phyloP scores from a whole-genome alignment of 2,113 vertebrate genomes.

The Gallinago paraguaiae region DNA sequence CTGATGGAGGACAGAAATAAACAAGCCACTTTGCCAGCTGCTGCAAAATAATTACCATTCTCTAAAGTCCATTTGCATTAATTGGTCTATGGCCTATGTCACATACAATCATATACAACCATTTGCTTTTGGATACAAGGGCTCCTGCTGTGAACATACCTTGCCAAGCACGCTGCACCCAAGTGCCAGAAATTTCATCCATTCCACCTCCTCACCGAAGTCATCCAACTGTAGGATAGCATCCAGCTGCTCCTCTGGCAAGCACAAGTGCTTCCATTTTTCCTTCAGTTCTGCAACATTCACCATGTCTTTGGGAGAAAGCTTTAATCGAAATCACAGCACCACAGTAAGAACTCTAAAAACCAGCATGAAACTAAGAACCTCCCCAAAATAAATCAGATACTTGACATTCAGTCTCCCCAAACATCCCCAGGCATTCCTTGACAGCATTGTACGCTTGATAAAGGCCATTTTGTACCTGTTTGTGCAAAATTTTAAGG shows the following conservation, averaged over 20 bases:
- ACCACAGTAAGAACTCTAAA: neutral
- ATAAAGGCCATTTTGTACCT: constrained; percentile 71
- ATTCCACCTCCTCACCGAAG: constrained; percentile 73
- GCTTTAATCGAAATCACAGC: constrained; percentile 29
- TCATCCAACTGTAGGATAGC: constrained; percentile 76
- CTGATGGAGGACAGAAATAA: neutral
- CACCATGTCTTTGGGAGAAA: constrained; percentile 65
- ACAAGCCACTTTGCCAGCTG: neutral
- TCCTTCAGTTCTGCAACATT: constrained; percentile 69
- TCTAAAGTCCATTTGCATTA: neutral
- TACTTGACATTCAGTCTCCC: neutral
- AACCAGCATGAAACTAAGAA: neutral
- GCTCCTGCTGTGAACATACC: constrained; percentile 72
- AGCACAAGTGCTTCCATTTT: constrained; percentile 83
- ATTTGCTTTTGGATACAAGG: rapidly evolving
- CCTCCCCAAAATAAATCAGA: neutral
- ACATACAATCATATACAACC: rapidly evolving
- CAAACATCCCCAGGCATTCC: neutral
- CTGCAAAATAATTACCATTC: neutral
- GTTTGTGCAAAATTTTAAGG: constrained; percentile 87
- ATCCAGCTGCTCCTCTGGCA: constrained; percentile 80
- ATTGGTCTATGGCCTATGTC: neutral
- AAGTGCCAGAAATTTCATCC: constrained; percentile 88
- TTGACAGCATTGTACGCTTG: neutral
- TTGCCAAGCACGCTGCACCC: constrained; percentile 83